Percentiles rank a stretch among this genome's conserved stretches.
Evolutionary conservation across 2,113 vertebrate genomes (phyloP).

Genomic region (Melanocharis versteri): DNA sequence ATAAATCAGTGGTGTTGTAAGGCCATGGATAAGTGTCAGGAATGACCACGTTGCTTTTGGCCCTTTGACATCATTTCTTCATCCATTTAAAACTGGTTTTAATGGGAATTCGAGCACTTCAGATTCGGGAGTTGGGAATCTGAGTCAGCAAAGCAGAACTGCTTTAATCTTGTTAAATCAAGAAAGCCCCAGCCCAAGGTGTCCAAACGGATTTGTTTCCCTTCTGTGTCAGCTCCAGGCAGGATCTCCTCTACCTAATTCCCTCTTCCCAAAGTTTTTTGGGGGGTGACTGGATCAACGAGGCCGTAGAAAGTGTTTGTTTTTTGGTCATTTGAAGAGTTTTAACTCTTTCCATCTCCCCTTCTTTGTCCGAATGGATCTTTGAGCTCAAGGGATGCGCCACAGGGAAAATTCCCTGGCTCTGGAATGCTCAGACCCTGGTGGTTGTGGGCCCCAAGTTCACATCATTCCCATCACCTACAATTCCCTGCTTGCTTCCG

Average conservation of each 20-base stretch:
- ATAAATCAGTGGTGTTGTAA: neutral
- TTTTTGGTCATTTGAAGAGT: neutral
- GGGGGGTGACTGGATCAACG: accelerated
- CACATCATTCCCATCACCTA: neutral
- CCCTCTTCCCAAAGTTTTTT: neutral
- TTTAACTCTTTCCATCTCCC: neutral
- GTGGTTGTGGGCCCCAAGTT: neutral
- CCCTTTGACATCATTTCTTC: neutral
- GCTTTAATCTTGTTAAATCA: neutral
- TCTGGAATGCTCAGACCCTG: neutral
- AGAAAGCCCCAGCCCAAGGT: neutral
- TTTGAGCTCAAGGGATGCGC: neutral
- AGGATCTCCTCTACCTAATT: neutral
- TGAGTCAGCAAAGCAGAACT: neutral
- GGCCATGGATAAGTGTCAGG: neutral
- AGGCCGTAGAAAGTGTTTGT: accelerated
- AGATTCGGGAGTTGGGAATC: neutral
- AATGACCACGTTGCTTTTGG: neutral
- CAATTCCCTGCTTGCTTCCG: neutral
- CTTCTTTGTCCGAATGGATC: neutral
- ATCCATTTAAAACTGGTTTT: neutral
- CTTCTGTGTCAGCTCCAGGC: neutral
- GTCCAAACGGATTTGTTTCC: neutral
- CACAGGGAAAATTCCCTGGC: neutral
- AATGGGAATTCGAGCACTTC: neutral